phyloP scores from a whole-genome alignment of 2,113 vertebrate genomes.

The Coptodon rendalli region DNA sequence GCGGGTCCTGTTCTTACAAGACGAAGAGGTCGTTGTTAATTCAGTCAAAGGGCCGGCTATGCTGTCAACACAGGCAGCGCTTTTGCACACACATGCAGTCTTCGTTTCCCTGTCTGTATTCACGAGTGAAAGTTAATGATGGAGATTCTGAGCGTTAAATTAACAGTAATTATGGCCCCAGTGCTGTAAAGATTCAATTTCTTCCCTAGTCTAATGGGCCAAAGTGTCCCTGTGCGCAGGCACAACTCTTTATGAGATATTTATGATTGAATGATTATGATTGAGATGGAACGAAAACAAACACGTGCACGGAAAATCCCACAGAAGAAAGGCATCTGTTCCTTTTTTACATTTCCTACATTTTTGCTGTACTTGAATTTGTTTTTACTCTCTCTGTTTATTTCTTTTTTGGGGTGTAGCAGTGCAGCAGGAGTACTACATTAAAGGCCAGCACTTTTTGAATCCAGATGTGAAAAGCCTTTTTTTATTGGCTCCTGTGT shows the following conservation, averaged over 20 bases:
- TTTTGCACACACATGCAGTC: slow-evolving; percentile 27
- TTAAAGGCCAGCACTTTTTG: neutral
- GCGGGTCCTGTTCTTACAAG: slow-evolving; percentile 91
- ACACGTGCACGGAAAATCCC: neutral
- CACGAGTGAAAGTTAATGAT: slow-evolving; percentile 93
- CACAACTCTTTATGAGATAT: slow-evolving; percentile 72
- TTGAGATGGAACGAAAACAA: neutral
- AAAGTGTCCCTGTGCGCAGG: slow-evolving; percentile 86
- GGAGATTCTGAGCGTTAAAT: slow-evolving; percentile 98
- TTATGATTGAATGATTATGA: slow-evolving; percentile 27
- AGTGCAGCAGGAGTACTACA: neutral
- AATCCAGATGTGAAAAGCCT: slow-evolving; percentile 7
- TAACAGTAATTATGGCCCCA: slow-evolving; percentile 98
- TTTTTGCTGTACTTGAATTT: neutral
- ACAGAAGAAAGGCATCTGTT: neutral
- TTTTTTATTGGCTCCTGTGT: neutral
- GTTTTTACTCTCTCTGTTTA: neutral
- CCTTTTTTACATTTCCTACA: neutral
- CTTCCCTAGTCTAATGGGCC: slow-evolving; percentile 90
- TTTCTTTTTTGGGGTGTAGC: rapidly evolving
- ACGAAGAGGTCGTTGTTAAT: slow-evolving; percentile 80
- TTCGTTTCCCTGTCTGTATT: slow-evolving; percentile 68
- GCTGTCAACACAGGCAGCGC: slow-evolving; percentile 77
- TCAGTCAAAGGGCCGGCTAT: slow-evolving; percentile 80
- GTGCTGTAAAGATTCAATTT: slow-evolving; percentile 97